phyloP scores from a whole-genome alignment of 2,797 vertebrate genomes.

The Malurus splendens region DNA sequence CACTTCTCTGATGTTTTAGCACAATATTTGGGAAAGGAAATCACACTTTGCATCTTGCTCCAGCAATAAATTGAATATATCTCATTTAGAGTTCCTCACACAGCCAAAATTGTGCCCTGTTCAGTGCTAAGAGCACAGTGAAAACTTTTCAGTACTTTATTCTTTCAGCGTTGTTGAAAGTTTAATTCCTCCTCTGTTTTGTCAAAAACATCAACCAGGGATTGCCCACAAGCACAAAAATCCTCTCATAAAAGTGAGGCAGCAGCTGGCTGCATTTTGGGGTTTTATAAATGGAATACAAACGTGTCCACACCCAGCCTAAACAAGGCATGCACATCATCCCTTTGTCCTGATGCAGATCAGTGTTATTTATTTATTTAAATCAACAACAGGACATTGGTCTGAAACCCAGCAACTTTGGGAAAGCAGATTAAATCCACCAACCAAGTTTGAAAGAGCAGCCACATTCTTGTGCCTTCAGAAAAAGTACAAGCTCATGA shows the following conservation, averaged over 20 bases:
- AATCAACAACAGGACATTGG: not conserved
- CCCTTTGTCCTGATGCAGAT: accelerated
- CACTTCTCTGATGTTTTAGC: not conserved
- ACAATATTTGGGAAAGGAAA: not conserved
- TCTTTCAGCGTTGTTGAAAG: not conserved
- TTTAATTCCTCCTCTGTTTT: not conserved
- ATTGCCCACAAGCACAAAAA: not conserved
- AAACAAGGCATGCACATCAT: not conserved
- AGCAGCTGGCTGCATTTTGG: not conserved
- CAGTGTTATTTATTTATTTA: not conserved
- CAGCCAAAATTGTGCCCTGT: not conserved
- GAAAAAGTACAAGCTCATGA: constrained; percentile 25
- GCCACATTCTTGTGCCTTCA: constrained; percentile 37
- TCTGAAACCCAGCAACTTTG: not conserved
- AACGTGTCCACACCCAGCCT: not conserved
- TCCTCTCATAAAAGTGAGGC: not conserved
- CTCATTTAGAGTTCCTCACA: not conserved
- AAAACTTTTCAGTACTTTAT: not conserved
- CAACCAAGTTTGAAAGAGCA: constrained; percentile 17
- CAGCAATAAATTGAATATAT: not conserved
- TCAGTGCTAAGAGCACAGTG: not conserved
- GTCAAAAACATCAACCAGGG: not conserved
- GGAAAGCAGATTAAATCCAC: not conserved
- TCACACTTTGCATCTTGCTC: not conserved
- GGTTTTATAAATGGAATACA: not conserved